Evolutionary conservation across 2,888 invertebrate genomes (phyloP), one percentile per base, ranked within the genome.

Genomic region (Eulithis testata): DNA sequence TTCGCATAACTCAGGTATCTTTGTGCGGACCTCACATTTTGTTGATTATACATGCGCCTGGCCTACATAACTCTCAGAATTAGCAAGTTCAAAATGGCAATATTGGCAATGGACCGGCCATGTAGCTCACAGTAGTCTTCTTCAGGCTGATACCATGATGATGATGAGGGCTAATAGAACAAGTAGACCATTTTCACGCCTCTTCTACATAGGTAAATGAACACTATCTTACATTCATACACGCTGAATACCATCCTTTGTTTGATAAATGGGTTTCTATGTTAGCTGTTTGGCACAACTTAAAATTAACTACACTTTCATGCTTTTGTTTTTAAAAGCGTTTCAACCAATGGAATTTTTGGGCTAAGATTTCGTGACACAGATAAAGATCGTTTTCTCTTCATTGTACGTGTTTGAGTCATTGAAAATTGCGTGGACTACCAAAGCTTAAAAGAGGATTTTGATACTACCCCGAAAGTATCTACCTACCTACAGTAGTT

Each of bases 231-330:
- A 21, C 21, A 21, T 21, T 21, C 21, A 4, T 36, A 31, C 31
- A n/a, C 55, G 6, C 71, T 77, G 74, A 76, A 76, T 63, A 62
- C 70, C 63, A 58, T 72, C 71, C 78, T 81, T 83, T 83, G 79
- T 80, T 49, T 50, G 55, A 67, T 14, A 76, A 76, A 76, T 79
- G 72, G 82, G 83, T 83, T 83, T 80, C 47, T 59, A 43, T 58
- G 60, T 64, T 73, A 70, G 66, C 68, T 71, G 60, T 69, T 73
- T 65, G 53, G 53, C 65, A 63, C 14, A 47, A 62, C 54, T 66
- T 56, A 60, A 12, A 64, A 66, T 74, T 73, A 63, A 69, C 56
- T 37, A 68, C 74, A 70, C 71, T 73, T 74, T 74, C 73, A 45
- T 54, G 43, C 64, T 56, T 60, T 65, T 63, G 52, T 65, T 21